Evolutionary conservation across 2,888 invertebrate species (phyloP), one percentile per base, ranked within the genome.

Genomic region (Reticulitermes lucifugus): DNA sequence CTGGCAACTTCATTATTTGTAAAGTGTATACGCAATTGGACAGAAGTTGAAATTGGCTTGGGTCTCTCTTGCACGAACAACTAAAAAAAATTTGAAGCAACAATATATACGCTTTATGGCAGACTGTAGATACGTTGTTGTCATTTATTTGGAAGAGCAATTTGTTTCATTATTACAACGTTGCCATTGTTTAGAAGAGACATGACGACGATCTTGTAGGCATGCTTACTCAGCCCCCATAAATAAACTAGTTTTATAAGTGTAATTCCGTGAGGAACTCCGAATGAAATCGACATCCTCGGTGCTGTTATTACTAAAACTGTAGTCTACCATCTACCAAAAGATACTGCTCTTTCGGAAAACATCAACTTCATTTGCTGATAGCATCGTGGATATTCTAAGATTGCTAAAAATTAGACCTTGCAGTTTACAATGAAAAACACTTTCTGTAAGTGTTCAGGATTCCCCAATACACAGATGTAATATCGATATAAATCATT

Each of bases 111-210:
- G 71, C 25, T 71, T 29, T 71, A 71, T 71, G 71, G 71, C 71
- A 35, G 71, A 2, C 35, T 71, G 35, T 29, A 35, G 9, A 25
- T 79, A 59, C 79, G 55, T 55, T 59, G 51, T 55, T 79, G 79
- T 79, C 79, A 79, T 79, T 79, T 79, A 79, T 51, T 79, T 59
- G 79, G 59, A 59, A 29, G 59, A 79, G 79, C 79, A 79, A 79
- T 79, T 79, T 79, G 21, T 59, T 79, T 59, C 59, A 59, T 79
- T 35, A 71, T 35, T 71, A 29, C 71, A 18, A 5, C 29, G 71
- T 71, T 60, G 25, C 71, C 71, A 71, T 71, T 71, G 71, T 71
- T 71, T 71, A 71, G 18, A n/a, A 7, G 71, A 18, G 60, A 60
- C 60, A 60, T 60, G 60, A 22, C 60, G 60, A 60, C 1, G 21